phyloP scores from a whole-genome alignment of 37 sponge, comb jelly and placozoan species.

The Aplysina aerophoba region DNA sequence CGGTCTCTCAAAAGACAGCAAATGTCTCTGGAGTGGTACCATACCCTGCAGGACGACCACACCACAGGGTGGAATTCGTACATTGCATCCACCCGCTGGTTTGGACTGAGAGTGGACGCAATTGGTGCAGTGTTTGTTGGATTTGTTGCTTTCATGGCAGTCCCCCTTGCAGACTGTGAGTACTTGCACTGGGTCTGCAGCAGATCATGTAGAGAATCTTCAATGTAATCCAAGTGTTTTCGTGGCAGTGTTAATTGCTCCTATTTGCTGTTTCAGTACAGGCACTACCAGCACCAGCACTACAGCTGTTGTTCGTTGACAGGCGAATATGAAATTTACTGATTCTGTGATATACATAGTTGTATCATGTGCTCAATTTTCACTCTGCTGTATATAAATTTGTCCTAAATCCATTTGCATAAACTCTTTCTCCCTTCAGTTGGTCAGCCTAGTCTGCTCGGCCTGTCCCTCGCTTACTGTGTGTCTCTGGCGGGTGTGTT shows the following conservation, averaged over 20 bases:
- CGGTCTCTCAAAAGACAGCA: constrained; percentile 47
- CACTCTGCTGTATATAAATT: no score
- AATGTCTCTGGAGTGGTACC: constrained; percentile 35
- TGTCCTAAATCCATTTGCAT: no score
- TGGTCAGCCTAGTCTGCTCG: constrained; percentile 58
- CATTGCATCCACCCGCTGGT: constrained; percentile 69
- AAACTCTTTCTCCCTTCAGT: constrained; percentile 9
- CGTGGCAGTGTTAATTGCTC: no score
- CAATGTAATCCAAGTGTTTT: no score
- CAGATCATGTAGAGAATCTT: no score
- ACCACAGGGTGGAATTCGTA: constrained; percentile 76
- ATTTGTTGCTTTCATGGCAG: constrained; percentile 57
- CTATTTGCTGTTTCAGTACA: no score
- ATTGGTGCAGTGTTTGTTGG: constrained; percentile 62
- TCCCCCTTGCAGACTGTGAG: constrained; percentile 50
- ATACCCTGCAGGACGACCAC: constrained; percentile 55
- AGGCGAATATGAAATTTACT: no score
- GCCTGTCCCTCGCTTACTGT: constrained; percentile 69
- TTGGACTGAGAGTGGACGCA: constrained; percentile 73
- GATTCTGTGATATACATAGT: no score
- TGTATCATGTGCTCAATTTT: no score
- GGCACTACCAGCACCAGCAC: no score
- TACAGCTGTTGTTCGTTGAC: no score
- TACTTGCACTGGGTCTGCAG: no score
- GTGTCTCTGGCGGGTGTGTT: constrained; percentile 73